phyloP scores from a whole-genome alignment of 64 coral and sea anemone genomes.

The Porites lutea region DNA sequence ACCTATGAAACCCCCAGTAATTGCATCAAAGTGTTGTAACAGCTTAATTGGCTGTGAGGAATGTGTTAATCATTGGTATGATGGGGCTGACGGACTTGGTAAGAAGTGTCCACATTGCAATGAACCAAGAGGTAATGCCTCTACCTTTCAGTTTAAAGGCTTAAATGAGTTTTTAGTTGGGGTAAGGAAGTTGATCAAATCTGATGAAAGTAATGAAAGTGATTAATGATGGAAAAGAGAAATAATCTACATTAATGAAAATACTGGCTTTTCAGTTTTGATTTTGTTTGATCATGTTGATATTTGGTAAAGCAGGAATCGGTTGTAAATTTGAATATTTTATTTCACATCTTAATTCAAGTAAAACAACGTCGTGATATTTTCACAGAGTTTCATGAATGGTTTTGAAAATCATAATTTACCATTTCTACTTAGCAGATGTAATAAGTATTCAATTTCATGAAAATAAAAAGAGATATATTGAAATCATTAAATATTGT shows the following conservation, averaged over 20 bases:
- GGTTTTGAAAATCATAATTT: no score
- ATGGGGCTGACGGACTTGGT: constrained; percentile 50
- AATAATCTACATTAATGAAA: no score
- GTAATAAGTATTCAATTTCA: background rate
- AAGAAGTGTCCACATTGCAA: constrained; percentile 70
- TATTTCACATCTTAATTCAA: no score
- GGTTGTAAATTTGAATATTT: no score
- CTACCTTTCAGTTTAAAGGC: constrained; percentile 63
- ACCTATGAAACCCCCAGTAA: constrained; percentile 25
- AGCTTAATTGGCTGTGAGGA: constrained; percentile 27
- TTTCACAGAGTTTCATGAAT: no score
- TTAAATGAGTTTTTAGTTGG: constrained; percentile 59
- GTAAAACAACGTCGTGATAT: no score
- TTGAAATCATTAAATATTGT: background rate
- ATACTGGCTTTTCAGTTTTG: background rate
- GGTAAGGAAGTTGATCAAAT: background rate
- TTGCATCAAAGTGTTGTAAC: constrained; percentile 46
- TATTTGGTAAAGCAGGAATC: no score
- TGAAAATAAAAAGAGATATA: constrained; percentile 16
- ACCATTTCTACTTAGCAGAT: no score
- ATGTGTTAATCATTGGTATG: constrained; percentile 33
- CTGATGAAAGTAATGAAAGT: constrained; percentile 31
- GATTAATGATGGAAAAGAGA: no score
- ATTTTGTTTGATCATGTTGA: no score
- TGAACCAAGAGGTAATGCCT: constrained; percentile 64